Evolutionary conservation across 1,140 invertebrate genomes (phyloP).

Genomic region (Sweltsa coloradensis): DNA sequence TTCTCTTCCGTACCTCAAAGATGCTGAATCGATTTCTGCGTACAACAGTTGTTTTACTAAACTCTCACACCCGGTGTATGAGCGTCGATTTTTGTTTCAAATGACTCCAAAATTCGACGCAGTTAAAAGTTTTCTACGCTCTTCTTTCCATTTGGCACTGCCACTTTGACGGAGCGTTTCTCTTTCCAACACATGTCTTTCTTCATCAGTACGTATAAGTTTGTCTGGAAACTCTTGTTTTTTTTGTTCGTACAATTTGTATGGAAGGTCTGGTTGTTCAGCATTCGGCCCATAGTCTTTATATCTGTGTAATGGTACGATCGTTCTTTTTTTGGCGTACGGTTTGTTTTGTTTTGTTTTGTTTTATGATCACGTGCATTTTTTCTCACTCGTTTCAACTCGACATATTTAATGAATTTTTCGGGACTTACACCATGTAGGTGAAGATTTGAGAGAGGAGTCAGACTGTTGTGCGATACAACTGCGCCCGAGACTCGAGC

Average conservation of each 20-base stretch:
- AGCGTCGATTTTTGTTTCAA: conserved; percentile 20
- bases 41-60: conserved; percentile 20
- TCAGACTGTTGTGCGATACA: conserved; percentile 12
- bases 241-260: background rate
- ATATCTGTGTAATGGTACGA: conserved; percentile 3
- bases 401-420: background rate
- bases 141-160: conserved; percentile 21
- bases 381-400: background rate
- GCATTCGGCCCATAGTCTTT: conserved; percentile 18
- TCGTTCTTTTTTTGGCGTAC: background rate
- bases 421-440: conserved; percentile 5
- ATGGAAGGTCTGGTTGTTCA: conserved; percentile 12
- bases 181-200: conserved; percentile 18
- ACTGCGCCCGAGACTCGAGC: conserved; percentile 11
- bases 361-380: background rate
- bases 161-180: conserved; percentile 20
- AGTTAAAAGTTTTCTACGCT: conserved; percentile 23
- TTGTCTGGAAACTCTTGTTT: conserved; percentile 2
- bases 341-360: background rate
- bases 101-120: conserved; percentile 27
- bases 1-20: conserved; percentile 14
- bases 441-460: conserved; percentile 9
- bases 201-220: conserved; percentile 11
- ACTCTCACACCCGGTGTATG: conserved; percentile 16
- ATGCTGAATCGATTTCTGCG: conserved; percentile 3